Evolutionary conservation across 2,888 invertebrate genomes (phyloP), one percentile per base, ranked within the genome.

Genomic region (Cryptosula pallasiana): DNA sequence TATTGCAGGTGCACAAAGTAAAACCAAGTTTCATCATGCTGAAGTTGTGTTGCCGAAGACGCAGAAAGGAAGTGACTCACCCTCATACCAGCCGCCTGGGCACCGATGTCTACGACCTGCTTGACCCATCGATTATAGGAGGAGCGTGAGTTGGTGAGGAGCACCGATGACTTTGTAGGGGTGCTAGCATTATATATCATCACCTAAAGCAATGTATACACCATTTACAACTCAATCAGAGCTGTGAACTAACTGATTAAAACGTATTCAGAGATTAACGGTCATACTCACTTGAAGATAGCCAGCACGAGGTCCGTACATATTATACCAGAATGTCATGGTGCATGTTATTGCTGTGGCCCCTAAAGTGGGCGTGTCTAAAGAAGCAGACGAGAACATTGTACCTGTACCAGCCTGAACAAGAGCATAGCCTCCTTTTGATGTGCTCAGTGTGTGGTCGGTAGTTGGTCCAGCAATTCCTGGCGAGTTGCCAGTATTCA

Each of bases 301-400:
- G 9, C 70, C 70, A 36, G 70, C 2, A 2, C 16, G n/a, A 27
- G 73, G 3, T 13, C 81, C 81, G 72, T 76, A 79, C 79, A 81
- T 80, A 72, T 79, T 78, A 73, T 81, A 82, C 80, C 80, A 82
- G 76, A 82, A 82, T 72, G 78, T 77, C 57, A 82, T 45, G 3
- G n/a, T 36, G 32, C 70, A 70, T 5, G 45, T 70, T 23, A 70
- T 45, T 9, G 79, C 80, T 0, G 80, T 80, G 36, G 77, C 76
- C n/a, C 76, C 76, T 3, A 81, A 73, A 3, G 78, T 74, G 29
- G 79, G 80, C 25, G 81, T 79, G 63, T 77, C 75, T 35, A 82
- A 75, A 34, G 69, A 71, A 9, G 81, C 81, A 20, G 77, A 71
- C 23, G 78, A 75, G 70, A 74, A 75, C 72, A 76, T 79, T 1